Percentiles rank a stretch among this genome's conserved stretches.
phyloP scores from a whole-genome alignment of 2,113 vertebrate genomes.

The Rhombomys opimus region DNA sequence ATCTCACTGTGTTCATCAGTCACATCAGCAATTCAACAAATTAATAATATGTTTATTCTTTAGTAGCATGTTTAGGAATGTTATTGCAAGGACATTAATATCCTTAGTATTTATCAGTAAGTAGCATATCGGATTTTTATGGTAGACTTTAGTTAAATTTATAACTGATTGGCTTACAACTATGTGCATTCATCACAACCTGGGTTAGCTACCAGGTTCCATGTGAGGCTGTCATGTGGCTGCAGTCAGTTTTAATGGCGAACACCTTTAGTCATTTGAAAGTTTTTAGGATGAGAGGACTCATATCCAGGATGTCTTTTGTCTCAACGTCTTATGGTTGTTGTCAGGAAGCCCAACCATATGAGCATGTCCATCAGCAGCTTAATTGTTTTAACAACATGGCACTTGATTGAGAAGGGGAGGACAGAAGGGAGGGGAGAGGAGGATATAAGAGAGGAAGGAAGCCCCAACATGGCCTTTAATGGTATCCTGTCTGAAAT shows the following conservation, averaged over 20 bases:
- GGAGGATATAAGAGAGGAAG: neutral
- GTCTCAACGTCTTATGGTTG: neutral
- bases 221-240: neutral
- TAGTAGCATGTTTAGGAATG: neutral
- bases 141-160: neutral
- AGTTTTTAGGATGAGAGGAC: neutral
- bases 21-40: neutral
- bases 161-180: neutral
- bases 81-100: neutral
- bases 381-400: neutral
- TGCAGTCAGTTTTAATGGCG: neutral
- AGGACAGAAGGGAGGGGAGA: neutral
- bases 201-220: neutral
- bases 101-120: conserved; percentile 15
- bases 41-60: conserved; percentile 49
- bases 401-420: neutral
- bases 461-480: neutral
- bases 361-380: neutral
- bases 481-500: neutral
- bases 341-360: neutral
- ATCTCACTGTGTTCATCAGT: neutral
- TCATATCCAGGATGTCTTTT: neutral
- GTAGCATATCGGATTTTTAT: neutral
- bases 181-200: neutral
- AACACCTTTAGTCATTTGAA: neutral